Conservation (phyloP, 1,140 invertebrate species). For the Hypsibius dujardini region DNA sequence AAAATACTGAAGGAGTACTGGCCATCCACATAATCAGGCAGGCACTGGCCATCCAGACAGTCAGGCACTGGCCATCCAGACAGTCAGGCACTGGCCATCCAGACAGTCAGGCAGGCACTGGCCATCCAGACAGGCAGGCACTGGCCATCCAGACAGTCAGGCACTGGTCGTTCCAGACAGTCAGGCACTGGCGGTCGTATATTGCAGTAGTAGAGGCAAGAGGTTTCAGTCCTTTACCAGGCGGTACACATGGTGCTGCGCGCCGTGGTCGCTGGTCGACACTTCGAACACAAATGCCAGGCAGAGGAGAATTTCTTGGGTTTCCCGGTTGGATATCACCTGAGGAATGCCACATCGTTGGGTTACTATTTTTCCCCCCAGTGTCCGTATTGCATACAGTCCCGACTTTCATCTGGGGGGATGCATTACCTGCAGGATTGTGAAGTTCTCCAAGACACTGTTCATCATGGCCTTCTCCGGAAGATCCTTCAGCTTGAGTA, state of each 20-base stretch:
- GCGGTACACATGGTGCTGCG: conserved; percentile 95
- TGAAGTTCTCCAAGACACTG: conserved; percentile 98
- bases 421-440: conserved; percentile 60
- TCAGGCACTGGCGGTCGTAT: too few relatives aligned
- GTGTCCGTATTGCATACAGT: conserved; percentile 16
- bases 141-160: too few relatives aligned
- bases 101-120: too few relatives aligned
- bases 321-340: conserved; percentile 94
- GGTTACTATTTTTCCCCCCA: conserved; percentile 17
- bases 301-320: conserved; percentile 90
- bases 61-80: too few relatives aligned
- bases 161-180: too few relatives aligned
- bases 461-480: conserved; percentile 99
- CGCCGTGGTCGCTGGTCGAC: conserved; percentile 89
- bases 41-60: too few relatives aligned
- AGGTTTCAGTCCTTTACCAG: conserved; percentile 75
- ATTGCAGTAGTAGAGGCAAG: too few relatives aligned
- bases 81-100: too few relatives aligned
- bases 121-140: too few relatives aligned
- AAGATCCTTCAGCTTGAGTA: conserved; percentile 71
- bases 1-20: too few relatives aligned
- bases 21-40: too few relatives aligned
- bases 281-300: conserved; percentile 99
- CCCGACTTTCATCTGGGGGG: neutral
- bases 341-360: conserved; percentile 32